Evolutionary conservation across 2,113 vertebrate species (phyloP).

Genomic region (Archilochus colubris): DNA sequence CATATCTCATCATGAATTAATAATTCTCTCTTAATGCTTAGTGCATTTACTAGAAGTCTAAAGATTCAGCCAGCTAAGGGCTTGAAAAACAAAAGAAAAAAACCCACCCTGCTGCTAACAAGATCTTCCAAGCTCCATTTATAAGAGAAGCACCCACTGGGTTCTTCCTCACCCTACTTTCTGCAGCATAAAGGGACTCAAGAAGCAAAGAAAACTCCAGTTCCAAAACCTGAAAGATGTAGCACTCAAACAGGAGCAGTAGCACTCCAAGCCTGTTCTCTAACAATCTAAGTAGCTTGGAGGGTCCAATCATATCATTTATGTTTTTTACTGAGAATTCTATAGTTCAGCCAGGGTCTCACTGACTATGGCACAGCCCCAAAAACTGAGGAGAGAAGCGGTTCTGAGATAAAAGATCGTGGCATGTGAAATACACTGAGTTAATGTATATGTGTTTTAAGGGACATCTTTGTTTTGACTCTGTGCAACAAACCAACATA

Average conservation of each 20-base stretch:
- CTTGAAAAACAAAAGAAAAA: not conserved
- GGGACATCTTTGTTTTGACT: slow-evolving; percentile 33
- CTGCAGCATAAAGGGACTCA: not conserved
- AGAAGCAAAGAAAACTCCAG: not conserved
- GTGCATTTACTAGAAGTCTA: not conserved
- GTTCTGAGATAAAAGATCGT: not conserved
- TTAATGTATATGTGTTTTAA: slow-evolving; percentile 25
- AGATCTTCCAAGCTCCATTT: not conserved
- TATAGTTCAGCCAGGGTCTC: not conserved
- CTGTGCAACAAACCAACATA: slow-evolving; percentile 15
- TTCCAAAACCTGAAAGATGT: not conserved
- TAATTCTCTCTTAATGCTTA: not conserved
- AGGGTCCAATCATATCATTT: not conserved
- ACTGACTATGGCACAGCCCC: not conserved
- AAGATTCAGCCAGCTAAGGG: not conserved
- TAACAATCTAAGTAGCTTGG: not conserved
- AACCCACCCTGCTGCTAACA: not conserved
- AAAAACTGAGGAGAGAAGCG: not conserved
- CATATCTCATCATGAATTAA: not conserved
- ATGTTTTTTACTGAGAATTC: not conserved
- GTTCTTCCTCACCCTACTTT: not conserved
- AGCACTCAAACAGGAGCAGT: not conserved
- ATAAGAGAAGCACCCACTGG: not conserved
- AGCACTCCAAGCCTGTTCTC: not conserved
- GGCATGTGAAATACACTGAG: slow-evolving; percentile 6